Evolutionary conservation across 2,113 vertebrate species (phyloP).

Genomic region (Trachemys scripta): DNA sequence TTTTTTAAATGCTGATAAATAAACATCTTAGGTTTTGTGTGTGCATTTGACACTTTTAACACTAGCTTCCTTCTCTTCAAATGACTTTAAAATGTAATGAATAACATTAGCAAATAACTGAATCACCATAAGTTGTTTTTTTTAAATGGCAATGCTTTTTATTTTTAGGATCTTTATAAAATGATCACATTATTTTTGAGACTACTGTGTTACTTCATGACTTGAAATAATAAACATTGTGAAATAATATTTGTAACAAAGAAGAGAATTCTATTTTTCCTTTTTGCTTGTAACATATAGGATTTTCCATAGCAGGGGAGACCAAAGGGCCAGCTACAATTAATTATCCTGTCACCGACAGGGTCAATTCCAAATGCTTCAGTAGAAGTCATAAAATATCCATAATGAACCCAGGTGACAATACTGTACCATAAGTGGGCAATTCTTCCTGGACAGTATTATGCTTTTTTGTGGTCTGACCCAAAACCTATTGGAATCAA

Average conservation of each 20-base stretch:
- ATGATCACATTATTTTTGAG: background rate
- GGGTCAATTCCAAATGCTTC: constrained; percentile 33
- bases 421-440: background rate
- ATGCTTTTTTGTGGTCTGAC: background rate
- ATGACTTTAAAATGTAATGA: background rate
- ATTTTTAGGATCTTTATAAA: background rate
- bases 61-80: background rate
- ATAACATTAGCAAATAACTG: background rate
- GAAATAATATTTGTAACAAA: background rate
- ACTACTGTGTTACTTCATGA: background rate
- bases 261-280: background rate
- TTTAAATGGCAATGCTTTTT: background rate
- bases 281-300: background rate
- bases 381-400: constrained; percentile 17
- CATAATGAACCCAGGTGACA: background rate
- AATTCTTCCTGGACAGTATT: background rate
- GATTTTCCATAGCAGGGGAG: background rate
- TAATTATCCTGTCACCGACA: constrained; percentile 14
- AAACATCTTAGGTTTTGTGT: background rate
- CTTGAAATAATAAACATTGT: background rate
- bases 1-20: constrained; percentile 3
- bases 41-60: background rate
- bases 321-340: background rate
- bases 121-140: background rate
- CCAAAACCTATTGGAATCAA: background rate